Conservation (phyloP, 2,888 invertebrate species). For the Polydrusus cervinus region DNA sequence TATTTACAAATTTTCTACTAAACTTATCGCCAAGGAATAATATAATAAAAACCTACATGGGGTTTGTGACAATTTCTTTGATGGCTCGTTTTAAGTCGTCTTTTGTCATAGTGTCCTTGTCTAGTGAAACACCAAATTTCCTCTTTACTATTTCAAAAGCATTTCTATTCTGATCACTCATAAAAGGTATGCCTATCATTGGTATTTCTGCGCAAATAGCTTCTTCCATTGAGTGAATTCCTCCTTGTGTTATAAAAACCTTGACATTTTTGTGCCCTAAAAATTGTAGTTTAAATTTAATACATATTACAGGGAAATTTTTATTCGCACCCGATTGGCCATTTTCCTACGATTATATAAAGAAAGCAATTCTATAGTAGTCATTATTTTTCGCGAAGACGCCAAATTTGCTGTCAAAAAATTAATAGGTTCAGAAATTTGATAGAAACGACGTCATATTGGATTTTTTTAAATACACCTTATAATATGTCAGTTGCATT, state of each 20-base stretch:
- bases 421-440: too few species aligned
- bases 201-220: slow-evolving; percentile 69
- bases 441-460: too few species aligned
- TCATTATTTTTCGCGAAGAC: too few species aligned
- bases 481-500: too few species aligned
- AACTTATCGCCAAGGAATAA: background rate
- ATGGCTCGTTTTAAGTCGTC: slow-evolving; percentile 33
- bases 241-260: slow-evolving; percentile 71
- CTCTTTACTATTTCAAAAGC: slow-evolving; percentile 57
- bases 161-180: slow-evolving; percentile 70
- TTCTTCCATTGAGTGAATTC: slow-evolving; percentile 71
- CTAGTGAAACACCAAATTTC: slow-evolving; percentile 66
- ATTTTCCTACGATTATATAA: too few species aligned
- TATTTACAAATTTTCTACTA: too few species aligned
- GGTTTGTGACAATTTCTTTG: slow-evolving; percentile 27
- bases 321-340: too few species aligned
- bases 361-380: too few species aligned
- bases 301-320: too few species aligned
- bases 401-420: too few species aligned
- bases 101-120: slow-evolving; percentile 60
- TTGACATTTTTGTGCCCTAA: slow-evolving; percentile 69
- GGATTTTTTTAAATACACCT: too few species aligned
- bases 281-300: slow-evolving; percentile 27
- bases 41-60: slow-evolving; percentile 14
- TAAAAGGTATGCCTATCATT: slow-evolving; percentile 69